phyloP scores from a whole-genome alignment of 2,888 invertebrate genomes.

The Cyaniris semiargus region DNA sequence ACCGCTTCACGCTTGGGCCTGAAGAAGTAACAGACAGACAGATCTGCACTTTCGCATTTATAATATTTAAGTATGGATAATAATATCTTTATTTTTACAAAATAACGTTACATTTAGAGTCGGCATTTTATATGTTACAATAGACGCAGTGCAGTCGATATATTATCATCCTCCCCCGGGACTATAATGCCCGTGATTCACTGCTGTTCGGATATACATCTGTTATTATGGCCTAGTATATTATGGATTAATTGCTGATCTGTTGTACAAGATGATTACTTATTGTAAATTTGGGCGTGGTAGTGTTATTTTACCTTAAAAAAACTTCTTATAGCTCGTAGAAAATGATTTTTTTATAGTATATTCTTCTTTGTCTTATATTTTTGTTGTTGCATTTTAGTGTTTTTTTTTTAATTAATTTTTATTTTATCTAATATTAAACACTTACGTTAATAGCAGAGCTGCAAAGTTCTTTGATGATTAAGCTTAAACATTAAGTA shows the following conservation, averaged over 20 bases:
- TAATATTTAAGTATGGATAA: background rate
- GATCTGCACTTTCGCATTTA: background rate
- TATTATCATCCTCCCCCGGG: conserved; percentile 37
- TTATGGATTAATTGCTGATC: conserved; percentile 10
- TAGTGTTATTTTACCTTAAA: no score
- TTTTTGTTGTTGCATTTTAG: no score
- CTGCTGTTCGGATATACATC: conserved; percentile 33
- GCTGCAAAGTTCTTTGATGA: no score
- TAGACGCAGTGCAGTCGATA: conserved; percentile 36
- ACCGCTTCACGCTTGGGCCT: no score
- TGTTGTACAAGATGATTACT: background rate
- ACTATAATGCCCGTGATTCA: conserved; percentile 33
- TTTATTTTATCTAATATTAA: no score
- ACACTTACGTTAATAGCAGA: no score
- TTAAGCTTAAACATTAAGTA: no score
- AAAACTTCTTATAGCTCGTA: no score
- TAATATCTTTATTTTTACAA: background rate
- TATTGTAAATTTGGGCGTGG: background rate
- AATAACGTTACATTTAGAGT: background rate
- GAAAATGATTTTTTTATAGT: no score
- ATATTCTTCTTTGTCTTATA: no score
- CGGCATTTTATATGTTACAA: conserved; percentile 28
- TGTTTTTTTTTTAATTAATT: no score
- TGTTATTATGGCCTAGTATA: background rate
- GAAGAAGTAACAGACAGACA: no score